Percentiles rank a stretch among this genome's conserved stretches.
Evolutionary conservation across 35 echinoderm and acorn worm genomes (phyloP).

Genomic region (Apostichopus californicus): DNA sequence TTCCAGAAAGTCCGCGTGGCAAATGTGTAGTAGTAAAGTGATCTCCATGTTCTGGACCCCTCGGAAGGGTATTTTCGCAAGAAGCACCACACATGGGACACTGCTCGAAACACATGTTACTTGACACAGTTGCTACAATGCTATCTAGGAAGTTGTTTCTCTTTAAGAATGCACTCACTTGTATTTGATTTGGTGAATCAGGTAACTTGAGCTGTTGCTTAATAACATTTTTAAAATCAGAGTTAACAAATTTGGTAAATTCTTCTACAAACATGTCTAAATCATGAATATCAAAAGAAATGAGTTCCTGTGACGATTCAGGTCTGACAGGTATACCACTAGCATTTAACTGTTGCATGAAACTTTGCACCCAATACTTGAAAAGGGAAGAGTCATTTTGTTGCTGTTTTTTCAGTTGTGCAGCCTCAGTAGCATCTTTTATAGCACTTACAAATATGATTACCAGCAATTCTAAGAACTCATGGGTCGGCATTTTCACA

Average conservation of each 20-base stretch:
- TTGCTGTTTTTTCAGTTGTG: not conserved
- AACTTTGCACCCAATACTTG: not conserved
- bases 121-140: not conserved
- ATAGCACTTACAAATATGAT: not conserved
- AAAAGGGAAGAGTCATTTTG: not conserved
- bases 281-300: not conserved
- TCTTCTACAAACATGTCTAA: not conserved
- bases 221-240: not conserved
- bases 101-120: not conserved
- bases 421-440: not conserved
- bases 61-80: not conserved
- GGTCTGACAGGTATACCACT: not conserved
- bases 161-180: not conserved
- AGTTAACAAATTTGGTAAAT: not conserved
- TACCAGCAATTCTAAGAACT: not conserved
- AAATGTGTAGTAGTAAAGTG: not conserved
- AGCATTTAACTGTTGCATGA: not conserved
- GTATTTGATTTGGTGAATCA: not conserved
- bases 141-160: not conserved
- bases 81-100: not conserved
- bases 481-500: not conserved
- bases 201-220: not conserved
- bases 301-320: not conserved
- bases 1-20: not conserved
- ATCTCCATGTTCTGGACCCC: not conserved